These are phyloP conservation scores for Calyptommatus sinebrachiatus DNA, from an alignment of 2,113 vertebrate species.

Conservation along the genomic window DNA sequence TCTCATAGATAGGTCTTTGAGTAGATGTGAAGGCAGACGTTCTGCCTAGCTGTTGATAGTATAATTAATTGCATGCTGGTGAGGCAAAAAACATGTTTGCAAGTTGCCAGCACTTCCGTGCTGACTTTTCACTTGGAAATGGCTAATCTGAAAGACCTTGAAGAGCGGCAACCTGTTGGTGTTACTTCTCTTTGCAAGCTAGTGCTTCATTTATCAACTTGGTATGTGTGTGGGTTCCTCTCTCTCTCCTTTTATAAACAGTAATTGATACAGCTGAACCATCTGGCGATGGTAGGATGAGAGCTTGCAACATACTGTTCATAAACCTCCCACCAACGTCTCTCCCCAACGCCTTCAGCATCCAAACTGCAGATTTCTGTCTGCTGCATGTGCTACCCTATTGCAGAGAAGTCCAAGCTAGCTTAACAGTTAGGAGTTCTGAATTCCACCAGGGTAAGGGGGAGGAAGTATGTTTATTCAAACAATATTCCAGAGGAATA, in stretches of 20 bases:
- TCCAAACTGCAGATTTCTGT: slow-evolving; percentile 63
- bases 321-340: slow-evolving; percentile 67
- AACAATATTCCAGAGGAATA: slow-evolving; percentile 53
- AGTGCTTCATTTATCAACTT: slow-evolving; percentile 14
- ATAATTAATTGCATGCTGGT: neutral
- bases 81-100: no score
- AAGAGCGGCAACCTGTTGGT: neutral
- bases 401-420: slow-evolving; percentile 64
- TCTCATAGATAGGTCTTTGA: no score
- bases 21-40: neutral
- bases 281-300: slow-evolving; percentile 71
- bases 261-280: slow-evolving; percentile 69
- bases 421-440: slow-evolving; percentile 69
- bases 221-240: slow-evolving; percentile 40
- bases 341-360: slow-evolving; percentile 55
- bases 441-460: slow-evolving; percentile 61
- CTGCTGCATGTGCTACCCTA: slow-evolving; percentile 59
- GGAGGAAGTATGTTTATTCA: slow-evolving; percentile 63
- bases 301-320: slow-evolving; percentile 67
- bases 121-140: neutral
- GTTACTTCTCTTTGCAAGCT: neutral
- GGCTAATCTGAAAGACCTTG: neutral
- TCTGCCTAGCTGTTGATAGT: neutral
- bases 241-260: slow-evolving; percentile 40
- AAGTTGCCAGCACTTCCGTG: neutral